Base-by-base conservation (phyloP, 2,888 invertebrate genomes). In the Agrochola litura region DNA sequence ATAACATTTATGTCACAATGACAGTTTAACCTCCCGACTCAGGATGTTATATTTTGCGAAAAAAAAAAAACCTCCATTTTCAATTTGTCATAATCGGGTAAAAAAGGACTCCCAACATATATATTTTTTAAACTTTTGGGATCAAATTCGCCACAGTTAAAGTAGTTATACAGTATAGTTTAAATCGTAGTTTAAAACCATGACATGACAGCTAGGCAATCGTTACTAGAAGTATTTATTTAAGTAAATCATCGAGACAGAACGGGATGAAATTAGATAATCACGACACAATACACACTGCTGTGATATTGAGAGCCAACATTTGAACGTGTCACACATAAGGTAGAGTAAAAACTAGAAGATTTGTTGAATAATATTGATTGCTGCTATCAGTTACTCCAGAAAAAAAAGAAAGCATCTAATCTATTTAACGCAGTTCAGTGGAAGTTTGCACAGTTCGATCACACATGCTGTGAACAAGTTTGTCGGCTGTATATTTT, bases 211-310 rank as follows among this genome's bases (percentile, higher is more conserved):
- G 1, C 43, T 41, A 37, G 0, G 10, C 6, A 49, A 67, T 76
- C 63, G 60, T 77, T 46, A 73, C 74, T 49, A 63, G 19, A 60
- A 60, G 25, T 54, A 56, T 66, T 75, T 65, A 66, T 25, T 81
- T 66, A 2, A 60, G 5, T 49, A 37, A 22, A 25, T 49, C 60
- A 61, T 79, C 60, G 73, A 60, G 69, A 67, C 37, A 63, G 73
- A 64, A 72, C 52, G 61, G 84, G 86, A 85, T 87, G 77, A 73
- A 84, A 82, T 73, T 83, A 67, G 71, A 73, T 77, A 77, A 68
- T 54, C 54, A n/a, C 30, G 16, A 61, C 30, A 63, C 12, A 37
- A 37, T 49, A 49, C 30, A 63, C 9, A 73, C 16, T 0, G 22
- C 54, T 46, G 64, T 64, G 14, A n/a, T 37, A 25, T 68, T 4